Evolutionary conservation across 2,888 invertebrate genomes (phyloP).

Genomic region (Agriopis marginaria): DNA sequence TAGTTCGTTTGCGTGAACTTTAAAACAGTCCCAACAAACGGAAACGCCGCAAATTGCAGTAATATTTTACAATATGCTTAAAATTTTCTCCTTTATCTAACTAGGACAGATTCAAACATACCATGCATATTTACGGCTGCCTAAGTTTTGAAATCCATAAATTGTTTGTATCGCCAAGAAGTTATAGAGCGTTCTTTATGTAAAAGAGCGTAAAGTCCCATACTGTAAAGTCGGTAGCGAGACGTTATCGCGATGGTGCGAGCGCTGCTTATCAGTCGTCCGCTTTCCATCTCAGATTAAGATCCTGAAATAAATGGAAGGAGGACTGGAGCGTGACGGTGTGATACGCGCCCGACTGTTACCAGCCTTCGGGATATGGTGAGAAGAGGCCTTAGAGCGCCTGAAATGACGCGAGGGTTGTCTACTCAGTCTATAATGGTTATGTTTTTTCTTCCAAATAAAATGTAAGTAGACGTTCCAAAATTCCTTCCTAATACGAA

Average conservation of each 20-base stretch:
- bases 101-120: too few species aligned
- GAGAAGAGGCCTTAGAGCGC: background rate
- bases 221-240: slow-evolving; percentile 12
- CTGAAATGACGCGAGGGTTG: background rate
- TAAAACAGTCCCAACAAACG: too few species aligned
- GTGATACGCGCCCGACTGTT: slow-evolving; percentile 55
- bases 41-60: too few species aligned
- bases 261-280: slow-evolving; percentile 61
- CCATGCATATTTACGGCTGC: too few species aligned
- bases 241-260: slow-evolving; percentile 63
- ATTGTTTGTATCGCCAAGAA: background rate
- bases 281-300: slow-evolving; percentile 67
- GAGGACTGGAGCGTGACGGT: slow-evolving; percentile 68
- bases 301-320: slow-evolving; percentile 73
- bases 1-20: too few species aligned
- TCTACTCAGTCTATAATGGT: background rate
- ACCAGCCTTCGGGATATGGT: background rate
- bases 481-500: too few species aligned
- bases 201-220: background rate
- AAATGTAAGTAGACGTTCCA: too few species aligned
- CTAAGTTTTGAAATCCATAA: too few species aligned
- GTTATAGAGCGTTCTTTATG: background rate
- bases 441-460: background rate
- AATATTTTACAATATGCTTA: too few species aligned
- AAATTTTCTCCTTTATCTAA: too few species aligned